Conservation (phyloP, 2,888 invertebrate species). For the Mythimna impura region DNA sequence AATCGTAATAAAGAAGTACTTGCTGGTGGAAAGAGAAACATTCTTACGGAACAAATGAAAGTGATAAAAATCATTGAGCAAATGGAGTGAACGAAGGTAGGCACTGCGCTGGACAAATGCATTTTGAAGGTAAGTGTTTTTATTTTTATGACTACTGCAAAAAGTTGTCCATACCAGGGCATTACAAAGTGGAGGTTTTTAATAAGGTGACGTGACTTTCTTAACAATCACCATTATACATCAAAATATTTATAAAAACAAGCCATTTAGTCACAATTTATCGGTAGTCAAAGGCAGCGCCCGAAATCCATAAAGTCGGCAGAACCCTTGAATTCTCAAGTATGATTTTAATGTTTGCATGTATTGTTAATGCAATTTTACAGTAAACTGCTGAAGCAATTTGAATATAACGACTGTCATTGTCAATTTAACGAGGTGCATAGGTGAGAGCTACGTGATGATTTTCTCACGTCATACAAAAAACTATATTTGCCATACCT, state of each 20-base stretch:
- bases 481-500: neutral
- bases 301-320: neutral
- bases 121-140: slow-evolving; percentile 67
- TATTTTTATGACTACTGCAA: neutral
- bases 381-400: slow-evolving; percentile 24
- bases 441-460: slow-evolving; percentile 24
- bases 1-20: slow-evolving; percentile 67
- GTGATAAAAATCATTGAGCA: slow-evolving; percentile 68
- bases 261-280: too few species aligned
- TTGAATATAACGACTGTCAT: slow-evolving; percentile 38
- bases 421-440: slow-evolving; percentile 30
- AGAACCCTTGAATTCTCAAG: slow-evolving; percentile 9
- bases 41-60: slow-evolving; percentile 66
- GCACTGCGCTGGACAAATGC: slow-evolving; percentile 64
- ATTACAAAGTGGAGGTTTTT: neutral
- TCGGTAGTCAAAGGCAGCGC: neutral
- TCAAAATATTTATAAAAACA: too few species aligned
- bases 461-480: slow-evolving; percentile 36
- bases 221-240: neutral
- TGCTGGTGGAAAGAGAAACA: slow-evolving; percentile 66
- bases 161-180: neutral
- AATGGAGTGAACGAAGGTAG: slow-evolving; percentile 61
- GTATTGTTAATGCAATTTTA: slow-evolving; percentile 28
- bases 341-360: slow-evolving; percentile 23
- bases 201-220: neutral